These are phyloP conservation scores for Parnassius apollo DNA, from an alignment of 2,888 invertebrate species.

Conservation along the genomic window DNA sequence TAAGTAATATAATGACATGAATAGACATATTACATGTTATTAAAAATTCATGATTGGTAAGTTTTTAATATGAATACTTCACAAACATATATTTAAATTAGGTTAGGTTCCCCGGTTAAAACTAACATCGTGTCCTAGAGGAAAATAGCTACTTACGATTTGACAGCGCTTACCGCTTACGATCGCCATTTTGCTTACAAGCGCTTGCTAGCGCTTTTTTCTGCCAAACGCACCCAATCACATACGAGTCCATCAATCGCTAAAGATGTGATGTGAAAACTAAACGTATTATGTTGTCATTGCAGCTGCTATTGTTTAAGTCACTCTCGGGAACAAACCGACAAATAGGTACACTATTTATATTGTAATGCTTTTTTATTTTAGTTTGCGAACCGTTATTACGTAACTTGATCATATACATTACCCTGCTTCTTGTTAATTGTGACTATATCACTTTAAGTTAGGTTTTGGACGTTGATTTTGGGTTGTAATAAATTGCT, in stretches of 20 bases:
- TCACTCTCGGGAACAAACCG: constrained; percentile 75
- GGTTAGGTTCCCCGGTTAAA: too few species aligned
- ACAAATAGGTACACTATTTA: constrained; percentile 75
- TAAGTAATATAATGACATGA: too few species aligned
- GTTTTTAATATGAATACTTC: too few species aligned
- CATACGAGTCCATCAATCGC: neutral
- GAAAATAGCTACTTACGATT: too few species aligned
- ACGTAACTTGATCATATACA: constrained; percentile 19
- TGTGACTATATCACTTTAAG: neutral
- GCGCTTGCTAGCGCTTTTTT: too few species aligned
- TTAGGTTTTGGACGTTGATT: constrained; percentile 14
- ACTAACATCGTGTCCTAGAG: too few species aligned
- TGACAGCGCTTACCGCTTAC: too few species aligned
- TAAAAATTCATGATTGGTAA: too few species aligned
- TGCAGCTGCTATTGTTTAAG: constrained; percentile 81
- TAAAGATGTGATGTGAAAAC: constrained; percentile 45
- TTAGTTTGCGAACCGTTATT: constrained; percentile 48
- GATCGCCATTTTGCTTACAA: too few species aligned
- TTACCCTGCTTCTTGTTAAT: constrained; percentile 13
- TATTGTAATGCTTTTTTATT: constrained; percentile 61
- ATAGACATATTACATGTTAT: too few species aligned
- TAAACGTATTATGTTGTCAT: constrained; percentile 63
- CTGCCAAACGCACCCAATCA: too few species aligned
- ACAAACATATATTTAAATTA: too few species aligned
- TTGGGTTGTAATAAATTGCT: constrained; percentile 28